Conservation (phyloP, 2,797 vertebrate species). For the Malurus leucopterus region DNA sequence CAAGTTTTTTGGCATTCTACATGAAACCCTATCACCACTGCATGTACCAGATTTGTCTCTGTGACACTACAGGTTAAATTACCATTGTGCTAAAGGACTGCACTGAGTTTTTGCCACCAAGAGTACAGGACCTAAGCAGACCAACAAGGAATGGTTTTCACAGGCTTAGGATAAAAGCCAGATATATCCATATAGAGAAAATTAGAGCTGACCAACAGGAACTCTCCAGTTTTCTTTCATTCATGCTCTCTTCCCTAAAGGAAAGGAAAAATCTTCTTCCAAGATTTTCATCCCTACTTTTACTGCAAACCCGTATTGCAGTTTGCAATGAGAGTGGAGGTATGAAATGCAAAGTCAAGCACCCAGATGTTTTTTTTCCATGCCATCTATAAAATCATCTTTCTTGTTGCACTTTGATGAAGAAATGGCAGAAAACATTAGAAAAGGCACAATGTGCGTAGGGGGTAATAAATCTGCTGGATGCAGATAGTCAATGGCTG, state of each 20-base stretch:
- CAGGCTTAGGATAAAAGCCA: neutral
- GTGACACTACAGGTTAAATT: neutral
- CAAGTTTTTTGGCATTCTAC: neutral
- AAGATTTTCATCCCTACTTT: neutral
- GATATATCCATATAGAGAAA: neutral
- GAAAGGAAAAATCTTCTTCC: too few species aligned
- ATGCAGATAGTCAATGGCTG: constrained; percentile 59
- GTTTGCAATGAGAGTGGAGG: neutral
- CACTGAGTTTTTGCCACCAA: neutral
- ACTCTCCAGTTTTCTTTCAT: neutral
- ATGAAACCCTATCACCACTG: neutral
- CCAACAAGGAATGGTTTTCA: neutral
- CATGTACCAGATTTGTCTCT: rapidly evolving
- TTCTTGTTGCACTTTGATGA: constrained; percentile 27
- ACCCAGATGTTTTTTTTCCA: neutral
- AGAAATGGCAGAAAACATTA: constrained; percentile 30
- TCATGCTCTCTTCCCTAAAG: neutral
- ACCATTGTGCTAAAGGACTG: neutral
- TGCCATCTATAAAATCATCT: neutral
- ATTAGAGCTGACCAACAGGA: neutral
- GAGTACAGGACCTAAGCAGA: neutral
- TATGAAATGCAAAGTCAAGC: neutral
- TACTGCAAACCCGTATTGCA: neutral
- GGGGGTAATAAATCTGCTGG: constrained; percentile 53
- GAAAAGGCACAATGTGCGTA: constrained; percentile 29